Percentiles rank a stretch among this genome's conserved stretches.
phyloP scores from a whole-genome alignment of 2,113 vertebrate species.

The Petroica traversi region DNA sequence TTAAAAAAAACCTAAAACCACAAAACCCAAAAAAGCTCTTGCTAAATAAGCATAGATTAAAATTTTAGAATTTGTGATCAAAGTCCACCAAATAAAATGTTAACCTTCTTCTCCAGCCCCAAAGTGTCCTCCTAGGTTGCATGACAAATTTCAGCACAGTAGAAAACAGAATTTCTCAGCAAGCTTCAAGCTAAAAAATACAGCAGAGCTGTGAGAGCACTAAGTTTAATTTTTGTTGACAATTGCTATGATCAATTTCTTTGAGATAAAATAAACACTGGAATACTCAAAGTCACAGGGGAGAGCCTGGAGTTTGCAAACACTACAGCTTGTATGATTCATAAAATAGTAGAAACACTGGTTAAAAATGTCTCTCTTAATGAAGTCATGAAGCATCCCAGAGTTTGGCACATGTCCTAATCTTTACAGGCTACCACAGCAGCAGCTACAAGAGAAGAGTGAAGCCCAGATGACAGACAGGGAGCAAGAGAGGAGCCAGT shows the following conservation, averaged over 20 bases:
- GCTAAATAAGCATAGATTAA: neutral
- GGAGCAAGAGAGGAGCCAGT: neutral
- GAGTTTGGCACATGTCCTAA: neutral
- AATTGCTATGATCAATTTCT: neutral
- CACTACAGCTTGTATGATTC: neutral
- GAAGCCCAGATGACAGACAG: neutral
- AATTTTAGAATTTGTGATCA: neutral
- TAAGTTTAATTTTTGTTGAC: neutral
- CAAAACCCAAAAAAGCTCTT: neutral
- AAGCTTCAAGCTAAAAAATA: neutral
- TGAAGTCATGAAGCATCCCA: neutral
- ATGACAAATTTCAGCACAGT: neutral
- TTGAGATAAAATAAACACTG: neutral
- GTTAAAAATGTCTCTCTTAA: neutral
- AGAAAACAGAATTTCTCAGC: neutral
- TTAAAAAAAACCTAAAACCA: neutral
- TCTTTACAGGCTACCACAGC: slow-evolving; percentile 33
- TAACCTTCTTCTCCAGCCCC: neutral
- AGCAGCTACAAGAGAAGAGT: slow-evolving; percentile 38
- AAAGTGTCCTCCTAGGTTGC: neutral
- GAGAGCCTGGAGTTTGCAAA: neutral
- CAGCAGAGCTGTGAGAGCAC: neutral
- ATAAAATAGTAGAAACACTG: neutral
- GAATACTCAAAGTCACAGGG: neutral
- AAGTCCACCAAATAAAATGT: neutral